phyloP scores from a whole-genome alignment of 1,140 invertebrate genomes.

The Neodiprion pinetum region DNA sequence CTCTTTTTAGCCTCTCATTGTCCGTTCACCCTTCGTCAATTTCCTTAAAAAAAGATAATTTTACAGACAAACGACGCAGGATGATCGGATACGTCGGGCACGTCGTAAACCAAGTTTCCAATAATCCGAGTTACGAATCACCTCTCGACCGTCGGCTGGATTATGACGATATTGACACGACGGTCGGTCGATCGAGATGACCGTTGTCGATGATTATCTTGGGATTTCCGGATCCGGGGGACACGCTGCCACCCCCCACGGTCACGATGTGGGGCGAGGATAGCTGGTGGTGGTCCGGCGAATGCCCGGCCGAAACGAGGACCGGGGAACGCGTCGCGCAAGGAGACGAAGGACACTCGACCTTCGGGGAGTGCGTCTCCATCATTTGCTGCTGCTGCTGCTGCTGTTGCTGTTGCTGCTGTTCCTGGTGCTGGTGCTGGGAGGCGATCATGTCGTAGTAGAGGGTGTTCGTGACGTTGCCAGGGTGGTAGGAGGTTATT shows the following conservation, averaged over 20 bases:
- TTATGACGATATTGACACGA: constrained; percentile 54
- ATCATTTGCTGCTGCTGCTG: constrained; percentile 41
- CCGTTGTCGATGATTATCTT: constrained; percentile 45
- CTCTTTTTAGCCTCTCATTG: background rate
- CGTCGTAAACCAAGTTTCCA: too few species aligned
- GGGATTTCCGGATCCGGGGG: constrained; percentile 31
- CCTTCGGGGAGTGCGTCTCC: constrained; percentile 52
- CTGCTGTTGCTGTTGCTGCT: constrained; percentile 41
- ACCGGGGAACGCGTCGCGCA: constrained; percentile 47
- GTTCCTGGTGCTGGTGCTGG: constrained; percentile 35
- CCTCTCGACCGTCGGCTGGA: background rate
- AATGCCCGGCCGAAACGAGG: constrained; percentile 45
- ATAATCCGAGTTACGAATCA: too few species aligned
- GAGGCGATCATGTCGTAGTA: constrained; percentile 46
- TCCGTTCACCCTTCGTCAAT: too few species aligned
- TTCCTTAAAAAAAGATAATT: too few species aligned
- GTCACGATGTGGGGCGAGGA: constrained; percentile 51
- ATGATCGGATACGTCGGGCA: too few species aligned
- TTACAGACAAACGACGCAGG: too few species aligned
- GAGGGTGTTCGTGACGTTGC: constrained; percentile 23
- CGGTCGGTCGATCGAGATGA: constrained; percentile 48
- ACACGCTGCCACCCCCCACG: constrained; percentile 41
- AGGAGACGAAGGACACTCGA: constrained; percentile 53
- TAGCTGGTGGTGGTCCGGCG: constrained; percentile 54
- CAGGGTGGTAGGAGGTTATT: constrained; percentile 34